These are phyloP conservation scores for Platyrinchus mystaceus DNA, from an alignment of 2,797 vertebrate genomes.

Conservation along the genomic window DNA sequence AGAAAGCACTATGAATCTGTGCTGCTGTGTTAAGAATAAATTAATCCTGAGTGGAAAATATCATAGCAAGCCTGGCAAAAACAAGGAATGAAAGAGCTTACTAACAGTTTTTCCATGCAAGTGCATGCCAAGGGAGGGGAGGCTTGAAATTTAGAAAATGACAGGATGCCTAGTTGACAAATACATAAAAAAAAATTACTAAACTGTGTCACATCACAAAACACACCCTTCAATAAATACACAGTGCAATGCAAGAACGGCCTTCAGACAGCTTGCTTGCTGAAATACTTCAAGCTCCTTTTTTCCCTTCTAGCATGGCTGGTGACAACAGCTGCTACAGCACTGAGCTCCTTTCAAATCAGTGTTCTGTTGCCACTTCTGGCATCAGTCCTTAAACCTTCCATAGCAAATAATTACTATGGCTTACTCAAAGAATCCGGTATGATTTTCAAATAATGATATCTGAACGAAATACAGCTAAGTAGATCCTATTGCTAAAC, in stretches of 20 bases:
- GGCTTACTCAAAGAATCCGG: background rate
- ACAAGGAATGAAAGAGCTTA: background rate
- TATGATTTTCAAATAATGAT: background rate
- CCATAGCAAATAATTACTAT: background rate
- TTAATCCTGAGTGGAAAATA: conserved; percentile 54
- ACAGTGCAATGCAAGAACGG: background rate
- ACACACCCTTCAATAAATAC: background rate
- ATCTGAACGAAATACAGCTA: background rate
- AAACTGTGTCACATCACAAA: background rate
- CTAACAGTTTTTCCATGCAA: background rate
- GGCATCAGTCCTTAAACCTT: background rate
- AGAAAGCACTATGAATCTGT: background rate
- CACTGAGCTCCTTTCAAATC: background rate
- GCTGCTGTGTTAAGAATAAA: background rate
- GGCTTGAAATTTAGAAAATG: background rate
- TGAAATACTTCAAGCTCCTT: background rate
- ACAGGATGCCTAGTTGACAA: background rate
- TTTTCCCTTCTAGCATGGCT: background rate
- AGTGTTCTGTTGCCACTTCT: background rate
- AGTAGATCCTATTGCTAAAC: background rate
- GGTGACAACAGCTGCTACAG: background rate
- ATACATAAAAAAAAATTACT: background rate
- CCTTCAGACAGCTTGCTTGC: background rate
- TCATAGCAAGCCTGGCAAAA: conserved; percentile 39
- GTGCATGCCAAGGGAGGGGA: conserved; percentile 11